Evolutionary conservation across 2,113 vertebrate species (phyloP).

Genomic region (Alectura lathami): DNA sequence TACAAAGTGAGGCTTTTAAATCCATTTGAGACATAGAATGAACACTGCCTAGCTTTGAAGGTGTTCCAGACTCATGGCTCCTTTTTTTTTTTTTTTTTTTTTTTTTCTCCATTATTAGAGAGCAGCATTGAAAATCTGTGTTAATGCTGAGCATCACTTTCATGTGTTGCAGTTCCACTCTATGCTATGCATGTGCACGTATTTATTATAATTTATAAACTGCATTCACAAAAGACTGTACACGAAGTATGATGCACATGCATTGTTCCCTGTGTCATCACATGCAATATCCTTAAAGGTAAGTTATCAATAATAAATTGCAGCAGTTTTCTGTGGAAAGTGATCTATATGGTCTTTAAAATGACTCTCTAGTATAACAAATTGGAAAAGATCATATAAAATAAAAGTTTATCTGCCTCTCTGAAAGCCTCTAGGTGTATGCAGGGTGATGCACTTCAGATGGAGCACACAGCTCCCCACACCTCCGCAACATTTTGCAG

Average conservation of each 20-base stretch:
- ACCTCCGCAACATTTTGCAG: background rate
- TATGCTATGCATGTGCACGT: background rate
- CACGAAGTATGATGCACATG: background rate
- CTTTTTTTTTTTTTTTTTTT: background rate
- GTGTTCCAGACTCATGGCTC: background rate
- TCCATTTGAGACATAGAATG: background rate
- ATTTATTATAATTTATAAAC: background rate
- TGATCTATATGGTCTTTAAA: background rate
- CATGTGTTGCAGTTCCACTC: background rate
- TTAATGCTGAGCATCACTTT: background rate
- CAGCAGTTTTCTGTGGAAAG: background rate
- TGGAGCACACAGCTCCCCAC: background rate
- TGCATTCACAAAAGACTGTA: background rate
- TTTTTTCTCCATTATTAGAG: background rate
- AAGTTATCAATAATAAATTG: background rate
- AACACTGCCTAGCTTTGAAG: background rate
- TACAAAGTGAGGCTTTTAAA: background rate
- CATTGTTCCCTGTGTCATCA: background rate
- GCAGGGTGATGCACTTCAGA: fast-evolving
- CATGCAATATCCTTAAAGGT: background rate
- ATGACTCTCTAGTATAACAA: background rate
- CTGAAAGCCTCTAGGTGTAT: background rate
- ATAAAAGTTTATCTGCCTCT: background rate
- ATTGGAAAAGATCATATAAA: background rate
- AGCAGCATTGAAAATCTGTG: background rate